Evolutionary conservation across 2,113 vertebrate species (phyloP), one percentile per base, ranked within the genome.

Genomic region (Nannobrachium achirus): DNA sequence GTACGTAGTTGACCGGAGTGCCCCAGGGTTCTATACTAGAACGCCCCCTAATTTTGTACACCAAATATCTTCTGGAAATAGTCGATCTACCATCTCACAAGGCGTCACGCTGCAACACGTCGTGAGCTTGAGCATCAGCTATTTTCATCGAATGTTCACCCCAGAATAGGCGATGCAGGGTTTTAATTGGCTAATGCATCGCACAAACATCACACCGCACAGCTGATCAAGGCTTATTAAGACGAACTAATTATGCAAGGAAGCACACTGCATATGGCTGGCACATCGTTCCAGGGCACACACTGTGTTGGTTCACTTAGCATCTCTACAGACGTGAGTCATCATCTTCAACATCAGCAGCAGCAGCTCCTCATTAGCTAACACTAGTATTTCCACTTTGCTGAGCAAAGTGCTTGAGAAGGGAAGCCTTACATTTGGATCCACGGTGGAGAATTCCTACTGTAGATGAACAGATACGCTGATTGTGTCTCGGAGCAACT

Each of bases 291-390:
- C 18, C 4, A 41, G 41, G 15, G 2, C 39, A 53, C 63, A 69
- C 69, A 64, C 68, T 56, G 68, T 18, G 25, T 60, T 71, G 79
- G 75, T 87, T 88, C 82, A 73, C 77, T 85, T 75, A 70, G 46
- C 75, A 78, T 81, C 71, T 71, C 61, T 74, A 79, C 84, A 86
- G 76, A 80, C 83, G 79, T 75, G 86, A 84, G 76, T 89, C 85
- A 81, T 82, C 73, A 25, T 25, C 20, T 25, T 4, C 20, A n/a
- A n/a, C n/a, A n/a, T n/a, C 20, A 25, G 4, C 20, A 76, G 55
- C 83, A 80, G 86, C 84, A 82, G 79, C 76, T 72, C 62, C 77
- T 89, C 85, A 79, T 88, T 87, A 90, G 56, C 71, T 63, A 42
- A 78, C 71, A 76, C 86, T 75, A 25, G 82, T n/a, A n/a, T 83